Percentiles rank a stretch among this genome's conserved stretches.
Conservation (phyloP, 2,797 vertebrate species). For the Myotis pilosus region DNA sequence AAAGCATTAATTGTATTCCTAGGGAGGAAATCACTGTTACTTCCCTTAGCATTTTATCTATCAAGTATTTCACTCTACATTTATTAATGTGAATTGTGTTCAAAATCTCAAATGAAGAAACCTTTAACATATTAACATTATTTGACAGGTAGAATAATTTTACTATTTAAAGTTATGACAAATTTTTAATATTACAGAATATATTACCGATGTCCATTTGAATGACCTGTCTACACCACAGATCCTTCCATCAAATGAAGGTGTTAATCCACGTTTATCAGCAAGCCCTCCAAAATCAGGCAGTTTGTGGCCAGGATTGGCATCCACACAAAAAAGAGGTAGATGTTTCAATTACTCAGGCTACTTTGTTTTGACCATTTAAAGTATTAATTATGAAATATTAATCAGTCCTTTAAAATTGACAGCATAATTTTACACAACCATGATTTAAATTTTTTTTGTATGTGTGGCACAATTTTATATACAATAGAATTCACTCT, state of each 20-base stretch:
- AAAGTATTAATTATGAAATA: constrained; percentile 48
- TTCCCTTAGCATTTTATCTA: not conserved
- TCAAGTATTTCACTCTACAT: not conserved
- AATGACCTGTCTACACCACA: constrained; percentile 88
- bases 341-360: constrained; percentile 11
- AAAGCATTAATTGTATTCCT: not conserved
- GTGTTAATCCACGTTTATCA: constrained; percentile 88
- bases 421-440: not conserved
- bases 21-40: not conserved
- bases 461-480: not conserved
- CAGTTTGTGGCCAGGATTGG: constrained; percentile 88
- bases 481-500: not conserved
- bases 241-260: constrained; percentile 86
- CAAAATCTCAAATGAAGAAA: constrained; percentile 16
- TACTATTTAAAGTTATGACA: constrained; percentile 61
- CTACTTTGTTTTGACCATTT: constrained; percentile 14
- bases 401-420: not conserved
- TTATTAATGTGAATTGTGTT: constrained; percentile 42
- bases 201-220: constrained; percentile 90
- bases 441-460: not conserved
- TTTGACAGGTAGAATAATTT: constrained; percentile 42
- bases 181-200: constrained; percentile 86
- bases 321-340: constrained; percentile 95
- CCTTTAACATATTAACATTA: constrained; percentile 29
- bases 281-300: constrained; percentile 92